Percentiles rank a stretch among this genome's conserved stretches.
These are phyloP conservation scores for Ploceus nigricollis DNA, from an alignment of 2,113 vertebrate species.

Conservation along the genomic window DNA sequence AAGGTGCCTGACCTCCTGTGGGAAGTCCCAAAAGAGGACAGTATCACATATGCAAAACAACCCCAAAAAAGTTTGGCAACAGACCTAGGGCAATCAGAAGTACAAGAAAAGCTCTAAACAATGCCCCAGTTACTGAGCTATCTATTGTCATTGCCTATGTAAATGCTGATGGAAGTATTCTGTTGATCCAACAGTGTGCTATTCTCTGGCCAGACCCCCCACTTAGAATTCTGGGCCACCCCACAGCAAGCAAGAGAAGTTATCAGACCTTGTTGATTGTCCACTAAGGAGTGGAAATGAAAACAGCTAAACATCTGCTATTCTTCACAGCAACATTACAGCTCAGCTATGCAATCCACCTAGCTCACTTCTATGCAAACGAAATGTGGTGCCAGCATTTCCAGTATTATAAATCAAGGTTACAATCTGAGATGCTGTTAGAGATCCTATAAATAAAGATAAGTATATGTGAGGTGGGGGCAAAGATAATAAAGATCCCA, in stretches of 20 bases:
- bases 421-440: slow-evolving; percentile 15
- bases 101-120: slow-evolving; percentile 1
- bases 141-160: background rate
- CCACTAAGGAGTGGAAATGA: slow-evolving; percentile 9
- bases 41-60: background rate
- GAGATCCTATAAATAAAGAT: slow-evolving; percentile 18
- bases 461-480: background rate
- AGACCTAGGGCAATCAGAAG: background rate
- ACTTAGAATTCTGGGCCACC: slow-evolving; percentile 37
- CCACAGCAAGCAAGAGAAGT: background rate
- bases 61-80: background rate
- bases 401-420: slow-evolving; percentile 18
- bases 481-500: background rate
- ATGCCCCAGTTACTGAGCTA: background rate
- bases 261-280: slow-evolving; percentile 29
- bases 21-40: background rate
- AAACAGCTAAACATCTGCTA: slow-evolving; percentile 57
- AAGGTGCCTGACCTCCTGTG: background rate
- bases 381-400: background rate
- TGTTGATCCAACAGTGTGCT: background rate
- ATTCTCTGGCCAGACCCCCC: slow-evolving; percentile 47
- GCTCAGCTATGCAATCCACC: background rate
- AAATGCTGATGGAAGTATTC: background rate
- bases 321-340: slow-evolving; percentile 9
- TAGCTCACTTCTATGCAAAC: background rate